These are phyloP conservation scores for Centruroides vittatus DNA, from an alignment of 1,140 invertebrate genomes.

Conservation along the genomic window DNA sequence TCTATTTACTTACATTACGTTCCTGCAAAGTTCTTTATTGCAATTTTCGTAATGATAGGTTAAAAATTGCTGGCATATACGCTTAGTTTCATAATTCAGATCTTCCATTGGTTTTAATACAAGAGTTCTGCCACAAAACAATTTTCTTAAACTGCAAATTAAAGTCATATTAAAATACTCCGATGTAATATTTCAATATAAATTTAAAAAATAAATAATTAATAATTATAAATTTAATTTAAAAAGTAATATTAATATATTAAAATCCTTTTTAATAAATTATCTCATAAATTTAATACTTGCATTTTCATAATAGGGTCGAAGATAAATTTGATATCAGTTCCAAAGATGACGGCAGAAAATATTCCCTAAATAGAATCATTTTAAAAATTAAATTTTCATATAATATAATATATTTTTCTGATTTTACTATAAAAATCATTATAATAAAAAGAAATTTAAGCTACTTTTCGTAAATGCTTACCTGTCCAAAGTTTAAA, in stretches of 20 bases:
- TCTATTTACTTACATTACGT: constrained; percentile 3
- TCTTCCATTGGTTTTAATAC: too few species aligned
- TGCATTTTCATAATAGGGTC: constrained; percentile 42
- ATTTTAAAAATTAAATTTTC: too few species aligned
- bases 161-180: too few species aligned
- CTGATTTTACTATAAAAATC: too few species aligned
- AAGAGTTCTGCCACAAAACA: too few species aligned
- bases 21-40: constrained; percentile 44
- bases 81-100: constrained; percentile 43
- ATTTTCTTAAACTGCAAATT: not conserved
- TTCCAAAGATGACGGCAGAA: constrained; percentile 62
- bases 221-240: too few species aligned
- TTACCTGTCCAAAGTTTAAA: constrained; percentile 64
- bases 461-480: too few species aligned
- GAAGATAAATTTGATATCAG: constrained; percentile 58
- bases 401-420: not conserved
- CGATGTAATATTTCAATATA: too few species aligned
- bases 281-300: not conserved
- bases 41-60: constrained; percentile 71
- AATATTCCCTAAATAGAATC: constrained; percentile 41
- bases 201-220: too few species aligned
- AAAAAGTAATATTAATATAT: too few species aligned
- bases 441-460: not conserved
- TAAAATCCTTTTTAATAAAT: too few species aligned
- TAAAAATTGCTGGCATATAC: constrained; percentile 76